Evolutionary conservation across 1,140 invertebrate genomes (phyloP), one percentile per base, ranked within the genome.

Genomic region (Zaprionus tsacasi): DNA sequence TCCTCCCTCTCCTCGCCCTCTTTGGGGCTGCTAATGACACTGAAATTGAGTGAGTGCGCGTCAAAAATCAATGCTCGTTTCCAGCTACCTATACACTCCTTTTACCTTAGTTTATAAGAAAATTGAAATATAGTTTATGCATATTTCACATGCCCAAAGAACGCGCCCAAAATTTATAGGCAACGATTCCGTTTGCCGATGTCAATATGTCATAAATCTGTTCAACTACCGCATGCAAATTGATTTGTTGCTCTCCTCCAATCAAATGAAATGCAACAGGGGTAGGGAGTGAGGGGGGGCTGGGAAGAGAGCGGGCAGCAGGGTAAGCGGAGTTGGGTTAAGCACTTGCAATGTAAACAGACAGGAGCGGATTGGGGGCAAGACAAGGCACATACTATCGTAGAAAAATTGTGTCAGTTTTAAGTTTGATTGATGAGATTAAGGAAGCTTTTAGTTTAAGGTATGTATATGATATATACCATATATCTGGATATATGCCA

Each of bases 201-300:
- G 72, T 6, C 70, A 65, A 66, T 63, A 10, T 15, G 77, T 48
- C 69, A 85, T 85, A 85, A 85, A 86, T 85, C 82, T 76, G 64
- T 59, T 59, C 70, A 82, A 76, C 81, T 79, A 79, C 76, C 77
- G 67, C 73, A 83, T 83, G 82, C 82, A 87, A 88, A 87, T 87
- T 87, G 83, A 88, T 87, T 87, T 87, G 85, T 87, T 87, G 83
- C 83, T 79, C 65, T 71, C 77, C 69, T 72, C 69, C 79, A 88
- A 88, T 78, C 61, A 72, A 77, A 72, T 73, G 79, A 82, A 88
- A 82, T 76, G 76, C 80, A 82, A 71, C 63, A 6, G 38, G 36
- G 64, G 6, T 8, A 15, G 3, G 8, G 3, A 6, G 27, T 30
- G 27, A 30, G 27, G 25, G 8, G 21, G 21, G 2, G 2, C 1